Base-by-base conservation (phyloP, 2,113 vertebrate genomes). In the Gasterosteus nipponicus region DNA sequence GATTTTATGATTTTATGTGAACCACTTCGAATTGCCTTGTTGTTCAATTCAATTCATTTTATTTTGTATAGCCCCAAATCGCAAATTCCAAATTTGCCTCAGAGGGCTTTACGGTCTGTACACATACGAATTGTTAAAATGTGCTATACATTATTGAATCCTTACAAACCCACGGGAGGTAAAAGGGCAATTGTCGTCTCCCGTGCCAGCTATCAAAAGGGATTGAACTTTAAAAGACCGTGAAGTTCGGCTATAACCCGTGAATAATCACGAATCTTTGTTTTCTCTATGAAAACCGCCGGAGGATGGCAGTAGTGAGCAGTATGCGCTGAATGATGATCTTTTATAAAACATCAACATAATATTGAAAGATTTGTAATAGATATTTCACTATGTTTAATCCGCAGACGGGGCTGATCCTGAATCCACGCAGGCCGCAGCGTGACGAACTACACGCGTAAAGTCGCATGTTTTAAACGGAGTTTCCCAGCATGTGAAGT, bases 281-380 rank as follows among this genome's bases (percentile, higher is more conserved):
- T 47, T 41, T 2, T 15, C n/a, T 63, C 22, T 3, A 62, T 2
- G 3, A 22, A 53, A 31, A 2, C 29, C 7, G 11, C 29, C 73
- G 65, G 71, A 39, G 3, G 82, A 38, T 59, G 72, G 78, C 82
- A 63, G 42, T 29, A 70, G n/a, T 63, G 78, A 76, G 81, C 64
- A 29, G 0, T 26, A 10, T 29, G 46, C 29, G 64, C 18, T 5
- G 14, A 7, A 33, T 59, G 11, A 10, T 4, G 3, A 31, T 8
- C 10, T 57, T 16, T 4, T 38, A 26, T 31, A 31, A 31, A 15
- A 31, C 1, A 56, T 31, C 54, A 38, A 10, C 33, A 35, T 19
- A 1, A 18, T 16, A 33, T 54, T 54, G 53, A 1, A 10, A 14
- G 15, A 12, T 4, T 10, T 19, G 18, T 49, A 51, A 41, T 1